A percentile compares a stretch with the other conserved stretches of the same genome.
Conservation (phyloP, 2,888 invertebrate species). For the Sipha maydis region DNA sequence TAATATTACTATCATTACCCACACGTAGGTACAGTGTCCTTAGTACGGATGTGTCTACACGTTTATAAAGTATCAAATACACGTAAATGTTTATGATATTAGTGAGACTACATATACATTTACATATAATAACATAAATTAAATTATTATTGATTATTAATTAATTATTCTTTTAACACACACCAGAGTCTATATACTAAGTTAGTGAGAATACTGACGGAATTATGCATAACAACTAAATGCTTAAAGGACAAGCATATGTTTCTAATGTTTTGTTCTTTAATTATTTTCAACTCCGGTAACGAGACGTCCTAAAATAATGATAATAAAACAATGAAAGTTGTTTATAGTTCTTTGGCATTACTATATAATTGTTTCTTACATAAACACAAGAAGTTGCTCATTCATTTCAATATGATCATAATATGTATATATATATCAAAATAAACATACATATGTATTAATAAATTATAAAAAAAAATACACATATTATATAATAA, state of each 20-base stretch:
- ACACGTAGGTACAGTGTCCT: too few relatives aligned
- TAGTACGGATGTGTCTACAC: too few relatives aligned
- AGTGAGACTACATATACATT: background rate
- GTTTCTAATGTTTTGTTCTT: constrained; percentile 2
- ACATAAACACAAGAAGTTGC: background rate
- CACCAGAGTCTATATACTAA: background rate
- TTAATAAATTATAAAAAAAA: background rate
- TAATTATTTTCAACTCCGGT: background rate
- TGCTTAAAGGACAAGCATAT: background rate
- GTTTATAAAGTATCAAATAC: background rate
- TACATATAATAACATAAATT: background rate
- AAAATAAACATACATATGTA: background rate
- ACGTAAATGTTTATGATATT: background rate
- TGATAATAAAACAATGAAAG: constrained; percentile 20
- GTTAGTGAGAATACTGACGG: background rate
- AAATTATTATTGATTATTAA: background rate
- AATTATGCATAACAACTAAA: background rate
- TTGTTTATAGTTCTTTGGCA: constrained; percentile 23
- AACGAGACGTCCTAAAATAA: constrained; percentile 8
- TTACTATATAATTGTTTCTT: background rate
- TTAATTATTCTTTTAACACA: background rate
- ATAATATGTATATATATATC: background rate
- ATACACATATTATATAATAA: background rate
- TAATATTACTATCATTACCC: too few relatives aligned
- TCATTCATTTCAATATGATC: background rate